Evolutionary conservation across 1,140 invertebrate species (phyloP), one percentile per base, ranked within the genome.

Genomic region (Lepidurus arcticus): DNA sequence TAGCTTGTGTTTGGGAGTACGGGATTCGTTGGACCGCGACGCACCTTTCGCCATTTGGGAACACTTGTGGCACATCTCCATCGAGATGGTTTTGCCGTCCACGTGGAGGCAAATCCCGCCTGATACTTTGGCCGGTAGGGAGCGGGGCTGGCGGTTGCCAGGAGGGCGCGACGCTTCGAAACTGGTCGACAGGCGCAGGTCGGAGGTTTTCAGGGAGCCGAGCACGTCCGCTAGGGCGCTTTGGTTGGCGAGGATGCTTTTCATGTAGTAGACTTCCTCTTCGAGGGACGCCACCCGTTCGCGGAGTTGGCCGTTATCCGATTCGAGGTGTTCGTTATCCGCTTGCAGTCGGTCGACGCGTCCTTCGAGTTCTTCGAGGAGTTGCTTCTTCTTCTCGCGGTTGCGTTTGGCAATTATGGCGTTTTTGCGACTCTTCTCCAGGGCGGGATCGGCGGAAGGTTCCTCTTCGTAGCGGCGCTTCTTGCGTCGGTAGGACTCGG

Each of bases 401-500:
- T 82, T 82, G 34, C 75, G 80, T 65, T 82, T 82, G 10, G 81
- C 80, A 34, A 81, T 81, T 6, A 82, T 81, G 6, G 81, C 81
- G 76, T 82, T 82, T 8, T 78, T 80, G 43, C 81, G 73, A 43
- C 44, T 73, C 24, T 80, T 81, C 73, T 82, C 81, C 44, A 78
- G 44, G 6, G 65, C 73, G 0, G 79, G 81, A 47, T 82, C 80
- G 5, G 47, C 65, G 16, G 74, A 80, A 7, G 79, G 80, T 42
- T 79, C 78, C 8, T 78, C 78, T 16, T 80, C 80, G 73, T 80
- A 80, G 47, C 78, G 78, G 1, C 78, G 44, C 43, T 75, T 79
- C 80, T 85, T 85, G 88, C 88, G 75, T 13, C 43, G 16, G n/a
- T 73, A 44, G 7, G 21, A 43, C 9, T 79, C 73, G 16, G 76